phyloP scores from a whole-genome alignment of 2,888 invertebrate species.

The Drosophila vallismaia region DNA sequence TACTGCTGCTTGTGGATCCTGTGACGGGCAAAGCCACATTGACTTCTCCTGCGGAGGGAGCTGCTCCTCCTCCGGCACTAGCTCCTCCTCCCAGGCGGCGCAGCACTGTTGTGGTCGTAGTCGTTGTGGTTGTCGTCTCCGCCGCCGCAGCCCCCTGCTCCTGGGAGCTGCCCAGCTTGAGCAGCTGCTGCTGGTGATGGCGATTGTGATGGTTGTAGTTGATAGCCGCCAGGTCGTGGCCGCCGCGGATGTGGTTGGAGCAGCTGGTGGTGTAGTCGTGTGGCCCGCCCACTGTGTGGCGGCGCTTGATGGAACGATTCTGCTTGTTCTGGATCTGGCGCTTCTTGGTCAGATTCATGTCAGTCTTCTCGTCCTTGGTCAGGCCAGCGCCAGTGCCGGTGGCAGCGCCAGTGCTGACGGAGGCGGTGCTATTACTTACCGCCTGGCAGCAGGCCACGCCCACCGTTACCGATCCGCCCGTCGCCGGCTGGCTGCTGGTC shows the following conservation, averaged over 20 bases:
- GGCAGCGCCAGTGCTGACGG: conserved; percentile 8
- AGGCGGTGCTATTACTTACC: conserved; percentile 10
- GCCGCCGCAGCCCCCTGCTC: conserved; percentile 49
- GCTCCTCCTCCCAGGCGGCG: conserved; percentile 54
- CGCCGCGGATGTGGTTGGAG: conserved; percentile 9
- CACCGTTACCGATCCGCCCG: conserved; percentile 76
- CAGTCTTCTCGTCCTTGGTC: conserved; percentile 90
- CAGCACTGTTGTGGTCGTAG: conserved; percentile 65
- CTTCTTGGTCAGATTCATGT: conserved; percentile 91
- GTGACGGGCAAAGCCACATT: conserved; percentile 54
- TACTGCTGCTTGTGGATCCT: conserved; percentile 58
- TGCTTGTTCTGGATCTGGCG: conserved; percentile 86
- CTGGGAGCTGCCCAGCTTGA: conserved; percentile 50
- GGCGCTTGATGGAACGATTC: conserved; percentile 90
- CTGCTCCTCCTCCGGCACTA: neutral
- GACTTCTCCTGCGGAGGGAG: conserved; percentile 47
- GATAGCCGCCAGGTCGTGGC: conserved; percentile 65
- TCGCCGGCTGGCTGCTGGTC: conserved; percentile 65
- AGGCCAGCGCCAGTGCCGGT: conserved; percentile 78
- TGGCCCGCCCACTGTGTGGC: conserved; percentile 97
- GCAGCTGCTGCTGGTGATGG: conserved; percentile 68
- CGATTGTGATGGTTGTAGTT: conserved; percentile 74
- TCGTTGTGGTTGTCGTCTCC: conserved; percentile 68
- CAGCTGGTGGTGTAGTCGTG: conserved; percentile 87
- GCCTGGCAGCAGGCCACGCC: conserved; percentile 49